Base-by-base conservation (phyloP, 2,888 invertebrate genomes). In the Himalopsyche japonica region DNA sequence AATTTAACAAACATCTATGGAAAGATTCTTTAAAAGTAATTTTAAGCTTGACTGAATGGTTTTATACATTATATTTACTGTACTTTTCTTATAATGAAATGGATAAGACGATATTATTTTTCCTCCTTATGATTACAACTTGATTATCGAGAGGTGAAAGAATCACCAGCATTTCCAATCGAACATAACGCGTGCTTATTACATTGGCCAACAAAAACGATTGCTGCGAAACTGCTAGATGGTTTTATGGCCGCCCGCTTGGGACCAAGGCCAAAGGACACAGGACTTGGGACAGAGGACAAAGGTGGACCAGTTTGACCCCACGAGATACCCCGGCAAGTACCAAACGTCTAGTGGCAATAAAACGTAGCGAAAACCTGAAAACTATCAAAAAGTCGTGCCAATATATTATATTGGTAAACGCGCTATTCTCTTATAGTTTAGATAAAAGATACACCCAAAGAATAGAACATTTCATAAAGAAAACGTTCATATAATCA, bases 231-330 rank as follows among this genome's bases (percentile, higher is more conserved):
- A 79, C 78, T 82, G 84, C 64, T 76, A 64, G 79, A 86, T 82
- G 86, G 82, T 64, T 86, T 86, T 83, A 83, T 83, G 79, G 83
- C 82, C 64, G 84, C 76, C 79, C 82, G 49, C 80, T 81, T 24
- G 84, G 82, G 82, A 80, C 81, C 47, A 27, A 49, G 70, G 43
- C 81, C 81, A 77, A 48, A 47, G 64, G 81, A 77, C 77, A 34
- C 43, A 24, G 49, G 80, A 24, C 70, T 70, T 27, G 84, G 81
- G 76, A 76, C 70, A 49, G 79, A 48, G 84, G 84, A 80, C 82
- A 84, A 82, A 84, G 84, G 84, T 84, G 84, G 85, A 78, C 20
- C 30, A 80, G 79, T 80, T 82, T 82, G 85, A 82, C 82, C 85
- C 82, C 84, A 43, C 43, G 37, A 80, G 80, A 43, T 30, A 80